Conservation (phyloP, 2,888 invertebrate species). For the Sceliomorpha sp. region DNA sequence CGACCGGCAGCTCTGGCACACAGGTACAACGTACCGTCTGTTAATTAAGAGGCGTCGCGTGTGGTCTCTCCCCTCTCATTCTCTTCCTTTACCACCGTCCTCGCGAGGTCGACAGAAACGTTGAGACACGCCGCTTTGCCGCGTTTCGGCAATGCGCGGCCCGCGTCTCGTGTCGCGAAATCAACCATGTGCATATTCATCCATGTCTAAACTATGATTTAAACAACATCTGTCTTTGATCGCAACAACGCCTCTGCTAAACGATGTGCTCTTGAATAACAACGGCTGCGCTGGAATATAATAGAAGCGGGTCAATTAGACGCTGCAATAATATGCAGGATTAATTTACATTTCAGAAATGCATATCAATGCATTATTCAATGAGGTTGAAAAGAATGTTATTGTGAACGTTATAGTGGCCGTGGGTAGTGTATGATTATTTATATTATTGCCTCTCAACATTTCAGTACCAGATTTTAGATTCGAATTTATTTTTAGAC, state of each 20-base stretch:
- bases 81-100: conserved; percentile 4
- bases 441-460: too few relatives aligned
- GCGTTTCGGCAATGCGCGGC: conserved; percentile 37
- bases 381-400: too few relatives aligned
- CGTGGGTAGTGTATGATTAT: too few relatives aligned
- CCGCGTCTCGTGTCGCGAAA: conserved; percentile 46
- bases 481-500: too few relatives aligned
- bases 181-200: conserved; percentile 54
- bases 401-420: too few relatives aligned
- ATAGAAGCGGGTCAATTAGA: conserved; percentile 35
- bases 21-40: conserved; percentile 65
- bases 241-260: conserved; percentile 30
- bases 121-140: conserved; percentile 36
- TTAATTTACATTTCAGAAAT: too few relatives aligned
- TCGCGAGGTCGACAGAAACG: conserved; percentile 17
- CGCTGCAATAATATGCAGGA: conserved; percentile 35
- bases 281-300: conserved; percentile 37
- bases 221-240: conserved; percentile 48
- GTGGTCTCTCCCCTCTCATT: conserved; percentile 62
- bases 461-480: too few relatives aligned
- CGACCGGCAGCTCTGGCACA: conserved; percentile 43
- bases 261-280: conserved; percentile 40
- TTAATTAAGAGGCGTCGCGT: conserved; percentile 74
- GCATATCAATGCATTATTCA: too few relatives aligned
- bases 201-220: conserved; percentile 26